These are phyloP conservation scores for Tetranychus truncatus DNA, from an alignment of 2,888 invertebrate species.

Conservation along the genomic window DNA sequence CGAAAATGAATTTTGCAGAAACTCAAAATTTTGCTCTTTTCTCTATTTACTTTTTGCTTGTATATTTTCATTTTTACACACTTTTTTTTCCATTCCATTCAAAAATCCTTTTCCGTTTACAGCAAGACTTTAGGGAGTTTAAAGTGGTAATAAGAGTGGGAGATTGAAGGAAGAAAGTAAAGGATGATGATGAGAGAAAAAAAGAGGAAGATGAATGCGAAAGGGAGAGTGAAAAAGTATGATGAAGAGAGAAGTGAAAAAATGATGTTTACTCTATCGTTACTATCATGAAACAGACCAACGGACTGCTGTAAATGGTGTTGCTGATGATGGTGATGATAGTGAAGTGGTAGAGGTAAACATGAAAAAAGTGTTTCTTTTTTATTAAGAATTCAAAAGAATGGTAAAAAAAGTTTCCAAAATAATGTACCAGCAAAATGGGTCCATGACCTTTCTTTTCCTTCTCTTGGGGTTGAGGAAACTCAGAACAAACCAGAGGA, in stretches of 20 bases:
- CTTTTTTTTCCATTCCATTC: neutral
- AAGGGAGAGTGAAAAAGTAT: neutral
- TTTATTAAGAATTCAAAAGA: neutral
- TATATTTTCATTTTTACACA: neutral
- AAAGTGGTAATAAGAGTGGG: slow-evolving; percentile 4
- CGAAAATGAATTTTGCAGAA: neutral
- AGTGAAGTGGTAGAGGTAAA: slow-evolving; percentile 2
- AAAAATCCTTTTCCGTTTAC: neutral
- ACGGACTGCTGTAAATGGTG: neutral
- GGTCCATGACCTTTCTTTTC: slow-evolving; percentile 1
- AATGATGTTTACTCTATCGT: neutral
- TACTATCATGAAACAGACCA: neutral
- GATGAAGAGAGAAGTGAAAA: neutral
- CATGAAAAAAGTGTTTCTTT: neutral
- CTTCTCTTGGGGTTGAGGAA: neutral
- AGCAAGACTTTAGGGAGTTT: neutral
- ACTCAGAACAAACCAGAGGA: neutral
- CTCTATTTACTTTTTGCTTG: neutral
- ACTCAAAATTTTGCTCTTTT: slow-evolving; percentile 3
- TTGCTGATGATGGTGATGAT: neutral
- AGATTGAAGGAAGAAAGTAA: slow-evolving; percentile 4
- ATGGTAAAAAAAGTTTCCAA: neutral
- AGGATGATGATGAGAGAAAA: neutral
- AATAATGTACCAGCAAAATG: neutral
- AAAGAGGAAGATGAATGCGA: neutral